Conservation (phyloP, 2,113 vertebrate species). For the Uropsilus gracilis region DNA sequence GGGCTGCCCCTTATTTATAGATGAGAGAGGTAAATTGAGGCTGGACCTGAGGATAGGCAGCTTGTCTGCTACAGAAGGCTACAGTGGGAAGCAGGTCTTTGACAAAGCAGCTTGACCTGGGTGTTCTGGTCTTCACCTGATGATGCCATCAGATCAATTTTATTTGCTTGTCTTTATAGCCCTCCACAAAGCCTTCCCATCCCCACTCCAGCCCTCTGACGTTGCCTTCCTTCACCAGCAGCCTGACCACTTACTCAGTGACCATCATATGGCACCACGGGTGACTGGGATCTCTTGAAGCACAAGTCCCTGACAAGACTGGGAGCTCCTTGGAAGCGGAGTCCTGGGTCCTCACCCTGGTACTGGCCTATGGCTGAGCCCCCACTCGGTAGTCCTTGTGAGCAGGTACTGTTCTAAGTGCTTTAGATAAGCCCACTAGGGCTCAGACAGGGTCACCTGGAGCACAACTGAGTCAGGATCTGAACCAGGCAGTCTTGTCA, state of each 20-base stretch:
- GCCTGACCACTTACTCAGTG: neutral
- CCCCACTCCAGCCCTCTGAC: neutral
- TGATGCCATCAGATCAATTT: constrained; percentile 36
- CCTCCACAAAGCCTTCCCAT: neutral
- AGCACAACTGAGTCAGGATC: neutral
- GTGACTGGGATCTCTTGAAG: neutral
- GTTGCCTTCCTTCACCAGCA: neutral
- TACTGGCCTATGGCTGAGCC: neutral
- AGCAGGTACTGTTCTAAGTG: neutral
- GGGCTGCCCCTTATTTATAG: neutral
- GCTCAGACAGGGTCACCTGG: neutral
- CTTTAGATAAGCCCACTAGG: neutral
- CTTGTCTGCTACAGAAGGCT: accelerated
- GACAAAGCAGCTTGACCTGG: neutral
- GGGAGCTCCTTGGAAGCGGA: neutral
- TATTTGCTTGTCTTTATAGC: neutral
- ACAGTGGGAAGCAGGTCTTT: neutral
- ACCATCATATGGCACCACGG: accelerated
- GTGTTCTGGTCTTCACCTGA: constrained; percentile 6
- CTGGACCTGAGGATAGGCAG: neutral
- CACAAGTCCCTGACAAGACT: no score
- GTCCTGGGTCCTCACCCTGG: neutral
- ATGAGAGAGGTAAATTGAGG: neutral
- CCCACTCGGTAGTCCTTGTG: neutral
- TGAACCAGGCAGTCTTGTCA: neutral